Conservation (phyloP, 2,113 vertebrate species). For the Pluvianellus socialis region DNA sequence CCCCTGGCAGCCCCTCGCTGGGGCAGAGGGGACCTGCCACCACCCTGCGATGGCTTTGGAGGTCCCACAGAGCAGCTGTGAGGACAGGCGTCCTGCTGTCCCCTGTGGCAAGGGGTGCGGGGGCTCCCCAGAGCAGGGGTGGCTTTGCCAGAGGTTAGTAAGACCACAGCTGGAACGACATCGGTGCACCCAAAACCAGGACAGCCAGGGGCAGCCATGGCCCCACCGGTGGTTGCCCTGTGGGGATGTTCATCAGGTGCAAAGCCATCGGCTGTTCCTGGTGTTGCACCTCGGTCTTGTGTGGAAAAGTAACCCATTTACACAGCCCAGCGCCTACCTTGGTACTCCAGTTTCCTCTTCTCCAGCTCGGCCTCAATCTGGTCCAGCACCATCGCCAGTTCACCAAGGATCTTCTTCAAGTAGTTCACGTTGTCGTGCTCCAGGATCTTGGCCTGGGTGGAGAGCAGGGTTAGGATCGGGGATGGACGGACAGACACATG, state of each 20-base stretch:
- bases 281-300: fast-evolving
- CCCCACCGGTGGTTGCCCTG: fast-evolving
- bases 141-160: not conserved
- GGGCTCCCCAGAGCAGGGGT: not conserved
- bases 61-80: not conserved
- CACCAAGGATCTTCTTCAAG: conserved; percentile 95
- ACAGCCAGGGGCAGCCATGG: not conserved
- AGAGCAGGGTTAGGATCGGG: not conserved
- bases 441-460: conserved; percentile 90
- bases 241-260: not conserved
- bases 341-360: conserved; percentile 94
- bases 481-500: fast-evolving
- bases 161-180: not conserved
- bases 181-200: not conserved
- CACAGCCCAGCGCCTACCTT: conserved; percentile 77
- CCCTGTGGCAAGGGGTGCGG: not conserved
- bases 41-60: not conserved
- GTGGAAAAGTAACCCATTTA: not conserved
- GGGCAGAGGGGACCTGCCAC: not conserved
- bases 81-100: not conserved
- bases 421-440: conserved; percentile 97
- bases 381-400: conserved; percentile 94
- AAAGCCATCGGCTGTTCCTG: not conserved
- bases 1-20: not conserved
- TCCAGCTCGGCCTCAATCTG: conserved; percentile 97